phyloP scores from a whole-genome alignment of 2,888 invertebrate genomes.

The Eudasyphora cyanicolor region DNA sequence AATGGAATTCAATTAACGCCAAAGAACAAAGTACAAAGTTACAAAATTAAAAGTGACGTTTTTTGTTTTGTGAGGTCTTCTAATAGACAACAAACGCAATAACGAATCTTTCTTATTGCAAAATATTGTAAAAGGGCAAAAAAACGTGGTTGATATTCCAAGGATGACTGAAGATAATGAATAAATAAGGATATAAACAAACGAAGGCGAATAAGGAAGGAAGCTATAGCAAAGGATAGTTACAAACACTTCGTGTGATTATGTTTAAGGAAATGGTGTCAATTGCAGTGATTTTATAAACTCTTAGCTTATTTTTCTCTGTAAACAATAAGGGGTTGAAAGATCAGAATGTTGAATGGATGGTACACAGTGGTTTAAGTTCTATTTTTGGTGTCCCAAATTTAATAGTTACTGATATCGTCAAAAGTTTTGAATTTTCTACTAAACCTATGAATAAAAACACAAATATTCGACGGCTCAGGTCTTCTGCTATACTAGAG shows the following conservation, averaged over 20 bases:
- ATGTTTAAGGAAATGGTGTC: neutral
- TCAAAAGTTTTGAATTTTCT: too few species aligned
- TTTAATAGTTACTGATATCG: too few species aligned
- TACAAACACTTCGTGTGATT: neutral
- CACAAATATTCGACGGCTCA: too few species aligned
- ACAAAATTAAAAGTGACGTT: slow-evolving; percentile 58
- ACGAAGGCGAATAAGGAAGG: neutral
- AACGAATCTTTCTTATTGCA: neutral
- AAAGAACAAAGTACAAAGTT: slow-evolving; percentile 37
- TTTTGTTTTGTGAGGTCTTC: neutral
- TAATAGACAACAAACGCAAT: neutral
- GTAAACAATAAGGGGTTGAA: neutral
- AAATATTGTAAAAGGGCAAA: neutral
- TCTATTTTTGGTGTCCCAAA: too few species aligned
- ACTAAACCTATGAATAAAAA: too few species aligned
- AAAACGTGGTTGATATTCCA: slow-evolving; percentile 18
- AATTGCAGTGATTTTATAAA: neutral
- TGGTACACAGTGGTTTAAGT: too few species aligned
- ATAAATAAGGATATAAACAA: slow-evolving; percentile 33
- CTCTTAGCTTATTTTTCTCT: neutral
- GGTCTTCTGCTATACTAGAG: too few species aligned
- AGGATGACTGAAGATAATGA: slow-evolving; percentile 38
- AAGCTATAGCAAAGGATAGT: neutral
- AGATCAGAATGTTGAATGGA: too few species aligned
- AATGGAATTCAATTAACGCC: slow-evolving; percentile 59